These are phyloP conservation scores for Acronicta aceris DNA, from an alignment of 2,888 invertebrate genomes.

Conservation along the genomic window DNA sequence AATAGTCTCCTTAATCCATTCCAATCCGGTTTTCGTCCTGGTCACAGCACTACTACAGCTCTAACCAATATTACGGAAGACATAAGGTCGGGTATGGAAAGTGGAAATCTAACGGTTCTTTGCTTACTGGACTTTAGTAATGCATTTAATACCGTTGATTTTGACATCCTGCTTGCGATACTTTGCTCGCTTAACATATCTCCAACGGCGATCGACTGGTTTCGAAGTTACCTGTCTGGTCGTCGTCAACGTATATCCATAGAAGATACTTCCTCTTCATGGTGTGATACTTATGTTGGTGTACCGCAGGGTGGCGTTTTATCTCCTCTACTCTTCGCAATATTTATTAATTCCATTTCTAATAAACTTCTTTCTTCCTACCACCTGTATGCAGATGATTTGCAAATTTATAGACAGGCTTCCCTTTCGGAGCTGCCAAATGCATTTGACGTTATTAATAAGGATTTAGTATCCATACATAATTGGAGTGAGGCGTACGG, in stretches of 20 bases:
- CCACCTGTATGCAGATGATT: constrained; percentile 7
- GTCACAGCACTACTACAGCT: not conserved
- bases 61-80: constrained; percentile 1
- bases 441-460: not conserved
- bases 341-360: not conserved
- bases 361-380: not conserved
- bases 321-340: not conserved
- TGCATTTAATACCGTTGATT: not conserved
- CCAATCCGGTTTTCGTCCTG: not conserved
- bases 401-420: not conserved
- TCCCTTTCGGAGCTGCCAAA: not conserved
- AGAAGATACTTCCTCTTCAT: not conserved
- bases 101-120: not conserved
- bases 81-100: not conserved
- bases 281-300: not conserved
- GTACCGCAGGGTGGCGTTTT: not conserved
- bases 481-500: no score
- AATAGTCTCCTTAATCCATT: not conserved
- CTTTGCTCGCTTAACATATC: not conserved
- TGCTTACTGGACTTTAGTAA: not conserved
- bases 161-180: not conserved
- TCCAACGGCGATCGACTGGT: not conserved
- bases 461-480: no score
- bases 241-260: not conserved
- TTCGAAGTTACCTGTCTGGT: not conserved